Evolutionary conservation across 2,888 invertebrate genomes (phyloP).

Genomic region (Phanerotoma sp.): DNA sequence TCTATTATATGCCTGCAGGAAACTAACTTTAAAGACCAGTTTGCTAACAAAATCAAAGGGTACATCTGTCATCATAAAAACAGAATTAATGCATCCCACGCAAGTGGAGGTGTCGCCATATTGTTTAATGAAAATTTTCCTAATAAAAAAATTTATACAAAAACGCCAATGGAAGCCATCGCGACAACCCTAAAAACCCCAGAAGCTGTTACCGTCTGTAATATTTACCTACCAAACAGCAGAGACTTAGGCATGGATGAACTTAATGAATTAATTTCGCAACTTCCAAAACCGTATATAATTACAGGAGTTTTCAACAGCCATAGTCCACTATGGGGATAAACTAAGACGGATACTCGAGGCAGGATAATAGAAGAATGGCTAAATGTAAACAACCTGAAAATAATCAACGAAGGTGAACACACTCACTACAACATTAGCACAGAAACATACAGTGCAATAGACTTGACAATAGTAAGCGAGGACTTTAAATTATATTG

Average conservation of each 20-base stretch:
- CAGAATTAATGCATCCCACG: too few species aligned
- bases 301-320: slow-evolving; percentile 35
- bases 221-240: slow-evolving; percentile 21
- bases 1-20: too few species aligned
- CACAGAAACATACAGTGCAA: background rate
- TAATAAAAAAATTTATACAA: too few species aligned
- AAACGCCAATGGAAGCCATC: too few species aligned
- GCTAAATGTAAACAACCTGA: background rate
- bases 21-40: too few species aligned
- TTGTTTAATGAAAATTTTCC: too few species aligned
- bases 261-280: slow-evolving; percentile 20
- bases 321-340: slow-evolving; percentile 29
- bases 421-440: slow-evolving; percentile 3
- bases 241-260: background rate
- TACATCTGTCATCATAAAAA: too few species aligned
- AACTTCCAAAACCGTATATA: slow-evolving; percentile 32
- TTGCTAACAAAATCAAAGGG: too few species aligned
- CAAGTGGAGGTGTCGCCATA: too few species aligned
- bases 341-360: slow-evolving; percentile 23
- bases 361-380: slow-evolving; percentile 18
- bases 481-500: background rate
- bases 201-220: too few species aligned
- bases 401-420: background rate
- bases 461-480: background rate
- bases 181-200: too few species aligned